These are phyloP conservation scores for Synanthedon myopaeformis DNA, from an alignment of 2,888 invertebrate genomes.

Conservation along the genomic window DNA sequence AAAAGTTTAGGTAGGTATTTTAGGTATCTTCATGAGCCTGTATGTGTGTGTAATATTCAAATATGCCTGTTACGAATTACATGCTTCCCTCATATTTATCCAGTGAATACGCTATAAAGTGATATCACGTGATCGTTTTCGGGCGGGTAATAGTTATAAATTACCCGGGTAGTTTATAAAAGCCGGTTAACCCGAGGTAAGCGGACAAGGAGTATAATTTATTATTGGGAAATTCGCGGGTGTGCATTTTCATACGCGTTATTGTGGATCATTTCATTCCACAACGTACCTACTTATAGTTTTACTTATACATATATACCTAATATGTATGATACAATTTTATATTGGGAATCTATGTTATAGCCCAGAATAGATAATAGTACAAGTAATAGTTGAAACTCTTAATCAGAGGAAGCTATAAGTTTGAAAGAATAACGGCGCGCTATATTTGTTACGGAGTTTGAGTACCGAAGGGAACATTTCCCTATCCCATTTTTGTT, in stretches of 20 bases:
- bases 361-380: too few relatives aligned
- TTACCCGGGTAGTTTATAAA: slow-evolving; percentile 69
- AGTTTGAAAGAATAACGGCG: too few relatives aligned
- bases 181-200: slow-evolving; percentile 70
- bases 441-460: too few relatives aligned
- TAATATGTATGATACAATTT: not conserved
- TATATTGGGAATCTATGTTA: not conserved
- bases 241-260: slow-evolving; percentile 54
- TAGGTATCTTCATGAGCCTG: not conserved
- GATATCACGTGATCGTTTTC: slow-evolving; percentile 68
- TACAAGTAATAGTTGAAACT: too few relatives aligned
- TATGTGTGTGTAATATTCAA: slow-evolving; percentile 5
- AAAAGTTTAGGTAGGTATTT: too few relatives aligned
- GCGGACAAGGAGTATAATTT: slow-evolving; percentile 67
- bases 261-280: slow-evolving; percentile 32
- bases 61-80: slow-evolving; percentile 40
- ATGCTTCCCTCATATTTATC: slow-evolving; percentile 60
- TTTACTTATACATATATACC: slow-evolving; percentile 9
- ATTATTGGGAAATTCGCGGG: slow-evolving; percentile 63
- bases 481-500: too few relatives aligned
- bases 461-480: too few relatives aligned
- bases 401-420: too few relatives aligned
- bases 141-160: slow-evolving; percentile 69
- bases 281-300: not conserved
- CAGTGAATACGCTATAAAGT: slow-evolving; percentile 65